Conservation (phyloP, 1,140 invertebrate genomes). For the Drosophila busckii region DNA sequence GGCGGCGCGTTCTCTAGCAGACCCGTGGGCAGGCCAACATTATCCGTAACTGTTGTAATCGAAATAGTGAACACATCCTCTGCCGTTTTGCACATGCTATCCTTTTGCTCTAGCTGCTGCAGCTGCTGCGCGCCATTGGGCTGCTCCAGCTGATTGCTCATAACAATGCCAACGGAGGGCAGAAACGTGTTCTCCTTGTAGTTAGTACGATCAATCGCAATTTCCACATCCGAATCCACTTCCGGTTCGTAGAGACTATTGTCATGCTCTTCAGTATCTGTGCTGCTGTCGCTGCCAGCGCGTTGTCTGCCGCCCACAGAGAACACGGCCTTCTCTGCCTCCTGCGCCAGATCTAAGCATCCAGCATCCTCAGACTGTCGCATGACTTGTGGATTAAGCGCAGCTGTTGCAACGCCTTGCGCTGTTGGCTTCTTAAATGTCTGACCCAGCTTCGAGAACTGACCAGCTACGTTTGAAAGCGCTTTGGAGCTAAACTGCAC, state of each 20-base stretch:
- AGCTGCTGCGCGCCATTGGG: slow-evolving; percentile 40
- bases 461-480: slow-evolving; percentile 89
- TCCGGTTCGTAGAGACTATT: slow-evolving; percentile 80
- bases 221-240: slow-evolving; percentile 64
- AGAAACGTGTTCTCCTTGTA: slow-evolving; percentile 81
- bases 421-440: slow-evolving; percentile 81
- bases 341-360: slow-evolving; percentile 46
- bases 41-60: slow-evolving; percentile 80
- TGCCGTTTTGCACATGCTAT: slow-evolving; percentile 76
- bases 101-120: slow-evolving; percentile 74
- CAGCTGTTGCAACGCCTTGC: slow-evolving; percentile 56
- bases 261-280: slow-evolving; percentile 80
- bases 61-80: slow-evolving; percentile 80
- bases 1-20: slow-evolving; percentile 69
- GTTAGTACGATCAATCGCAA: slow-evolving; percentile 49
- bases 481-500: slow-evolving; percentile 87
- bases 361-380: slow-evolving; percentile 38
- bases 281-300: slow-evolving; percentile 68
- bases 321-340: slow-evolving; percentile 62
- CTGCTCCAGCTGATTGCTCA: slow-evolving; percentile 79
- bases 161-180: slow-evolving; percentile 84
- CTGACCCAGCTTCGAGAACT: slow-evolving; percentile 89
- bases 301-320: slow-evolving; percentile 46
- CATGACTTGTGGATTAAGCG: slow-evolving; percentile 64
- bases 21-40: slow-evolving; percentile 80